Conservation (phyloP, 2,888 invertebrate genomes). For the Chromoteleia sp. region DNA sequence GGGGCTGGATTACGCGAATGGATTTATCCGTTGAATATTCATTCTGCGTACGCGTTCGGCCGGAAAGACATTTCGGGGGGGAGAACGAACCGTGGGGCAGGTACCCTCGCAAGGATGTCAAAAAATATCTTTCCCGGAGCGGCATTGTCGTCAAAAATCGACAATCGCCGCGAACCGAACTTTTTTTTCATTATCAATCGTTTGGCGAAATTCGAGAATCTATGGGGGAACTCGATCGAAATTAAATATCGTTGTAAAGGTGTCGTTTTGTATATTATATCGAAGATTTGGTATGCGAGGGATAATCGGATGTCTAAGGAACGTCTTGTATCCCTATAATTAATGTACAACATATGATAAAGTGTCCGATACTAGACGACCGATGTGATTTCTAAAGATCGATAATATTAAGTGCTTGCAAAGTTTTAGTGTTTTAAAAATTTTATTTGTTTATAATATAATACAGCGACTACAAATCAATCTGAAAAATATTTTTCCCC, state of each 20-base stretch:
- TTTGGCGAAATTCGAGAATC: conserved; percentile 30
- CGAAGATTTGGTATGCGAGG: too few species aligned
- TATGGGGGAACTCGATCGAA: conserved; percentile 22
- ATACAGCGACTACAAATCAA: too few species aligned
- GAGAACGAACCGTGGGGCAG: conserved; percentile 74
- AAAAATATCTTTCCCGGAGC: conserved; percentile 55
- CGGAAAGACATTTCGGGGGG: conserved; percentile 79
- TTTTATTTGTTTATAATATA: too few species aligned
- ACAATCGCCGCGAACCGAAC: conserved; percentile 23
- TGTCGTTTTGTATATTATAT: too few species aligned
- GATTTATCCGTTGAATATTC: conserved; percentile 72
- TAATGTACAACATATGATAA: too few species aligned
- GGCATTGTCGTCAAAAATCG: conserved; percentile 43
- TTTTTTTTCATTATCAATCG: conserved; percentile 26
- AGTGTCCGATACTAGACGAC: too few species aligned
- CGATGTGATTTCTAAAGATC: too few species aligned
- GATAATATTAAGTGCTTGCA: too few species aligned
- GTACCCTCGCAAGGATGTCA: conserved; percentile 70
- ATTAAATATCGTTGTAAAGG: conserved; percentile 26
- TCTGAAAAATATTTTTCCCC: too few species aligned
- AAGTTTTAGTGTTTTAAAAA: too few species aligned
- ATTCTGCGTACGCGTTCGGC: conserved; percentile 81
- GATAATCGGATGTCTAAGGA: too few species aligned
- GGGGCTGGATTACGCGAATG: conserved; percentile 71
- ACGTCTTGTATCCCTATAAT: too few species aligned